These are phyloP conservation scores for Onychostoma macrolepis DNA, from an alignment of 2,113 vertebrate species.

Conservation along the genomic window DNA sequence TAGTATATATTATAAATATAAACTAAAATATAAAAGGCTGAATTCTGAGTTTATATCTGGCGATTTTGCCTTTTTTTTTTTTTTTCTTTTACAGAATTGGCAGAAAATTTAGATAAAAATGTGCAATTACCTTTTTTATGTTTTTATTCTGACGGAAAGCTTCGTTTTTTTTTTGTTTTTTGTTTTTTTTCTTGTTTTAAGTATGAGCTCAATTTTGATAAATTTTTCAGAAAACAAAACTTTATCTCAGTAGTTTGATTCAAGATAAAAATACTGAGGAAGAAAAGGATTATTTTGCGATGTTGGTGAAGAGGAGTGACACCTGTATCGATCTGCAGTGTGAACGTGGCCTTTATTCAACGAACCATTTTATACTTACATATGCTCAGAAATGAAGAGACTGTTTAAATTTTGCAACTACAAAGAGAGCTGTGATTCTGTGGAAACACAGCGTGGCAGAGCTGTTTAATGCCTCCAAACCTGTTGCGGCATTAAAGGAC, in stretches of 20 bases:
- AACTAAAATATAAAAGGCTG: not conserved
- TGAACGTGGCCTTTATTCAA: not conserved
- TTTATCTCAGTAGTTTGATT: not conserved
- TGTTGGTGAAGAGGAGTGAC: not conserved
- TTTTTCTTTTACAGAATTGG: too few species aligned
- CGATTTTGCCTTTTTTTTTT: not conserved
- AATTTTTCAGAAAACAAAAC: not conserved
- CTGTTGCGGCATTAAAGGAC: conserved; percentile 63
- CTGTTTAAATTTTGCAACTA: not conserved
- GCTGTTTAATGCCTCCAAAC: conserved; percentile 54
- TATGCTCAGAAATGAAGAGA: not conserved
- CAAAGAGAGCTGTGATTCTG: conserved; percentile 11
- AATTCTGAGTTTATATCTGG: not conserved
- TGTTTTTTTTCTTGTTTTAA: too few species aligned
- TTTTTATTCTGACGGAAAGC: not conserved
- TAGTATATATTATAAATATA: not conserved
- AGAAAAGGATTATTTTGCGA: not conserved
- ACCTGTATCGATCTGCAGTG: not conserved
- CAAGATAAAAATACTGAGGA: not conserved
- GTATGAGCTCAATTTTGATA: too few species aligned
- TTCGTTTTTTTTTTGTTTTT: too few species aligned
- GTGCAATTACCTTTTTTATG: not conserved
- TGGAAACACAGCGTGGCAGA: conserved; percentile 48
- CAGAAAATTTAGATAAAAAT: not conserved
- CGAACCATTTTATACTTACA: not conserved